Base-by-base conservation (phyloP, 1,140 invertebrate genomes). In the Papilio xuthus region DNA sequence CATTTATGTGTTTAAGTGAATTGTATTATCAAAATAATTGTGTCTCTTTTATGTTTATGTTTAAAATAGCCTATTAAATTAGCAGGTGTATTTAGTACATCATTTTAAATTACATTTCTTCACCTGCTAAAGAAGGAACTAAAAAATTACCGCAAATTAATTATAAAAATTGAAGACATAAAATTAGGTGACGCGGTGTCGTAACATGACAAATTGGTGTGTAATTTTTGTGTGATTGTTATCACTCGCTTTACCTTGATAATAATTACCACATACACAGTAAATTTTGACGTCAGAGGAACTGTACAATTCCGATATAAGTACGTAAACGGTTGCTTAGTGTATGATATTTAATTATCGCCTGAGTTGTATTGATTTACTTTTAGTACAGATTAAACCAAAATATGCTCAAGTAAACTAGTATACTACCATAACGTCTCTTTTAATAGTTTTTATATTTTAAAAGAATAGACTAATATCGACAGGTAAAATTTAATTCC, bases 201-300 rank as follows among this genome's bases (percentile, higher is more conserved):
- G 71, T 28, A 73, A 73, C 42, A 26, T 44, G 42, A 73, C 37
- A 73, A 41, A 42, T 73, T 47, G 18, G n/a, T 44, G 41, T 73
- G 41, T 73, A 41, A 47, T 44, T 50, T 73, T 73, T 73, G 42
- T 44, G 23, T 23, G 71, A 73, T 73, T 50, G 42, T 50, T 73
- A 73, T 73, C 71, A 47, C 18, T 47, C 10, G 20, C 20, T 42
- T 73, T 47, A 73, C 71, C 71, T 73, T 73, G 71, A 47, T 73
- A 73, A 73, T 50, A 73, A 73, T 73, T 72, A 73, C 71, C 71
- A 47, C 71, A 73, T 47, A 50, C 41, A 44, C 41, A 42, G 32
- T 20, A 50, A 73, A 9, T 73, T 70, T 70, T 10, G 18, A 70
- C 9, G 18, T 20, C 26, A 18, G 23, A 67, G 23, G 60, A 26